A percentile compares a stretch with the other conserved stretches of the same genome.
phyloP scores from a whole-genome alignment of 2,113 vertebrate genomes.

The Gavialis gangeticus region DNA sequence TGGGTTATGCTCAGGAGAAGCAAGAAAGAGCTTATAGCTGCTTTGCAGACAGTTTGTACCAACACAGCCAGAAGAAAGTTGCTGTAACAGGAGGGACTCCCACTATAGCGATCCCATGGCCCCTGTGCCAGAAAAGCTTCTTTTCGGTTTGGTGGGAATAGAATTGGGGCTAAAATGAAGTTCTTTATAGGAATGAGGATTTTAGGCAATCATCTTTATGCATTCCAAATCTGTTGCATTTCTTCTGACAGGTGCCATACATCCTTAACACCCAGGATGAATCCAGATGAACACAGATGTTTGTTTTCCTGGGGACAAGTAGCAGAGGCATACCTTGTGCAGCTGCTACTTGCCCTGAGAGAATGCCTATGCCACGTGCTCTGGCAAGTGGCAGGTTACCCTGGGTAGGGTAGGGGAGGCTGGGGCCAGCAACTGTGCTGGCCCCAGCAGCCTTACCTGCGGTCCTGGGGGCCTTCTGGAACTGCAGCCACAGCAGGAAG shows the following conservation, averaged over 20 bases:
- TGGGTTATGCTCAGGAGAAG: not conserved
- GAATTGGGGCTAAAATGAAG: not conserved
- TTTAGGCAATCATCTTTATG: not conserved
- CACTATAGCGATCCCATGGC: not conserved
- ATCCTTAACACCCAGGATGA: not conserved
- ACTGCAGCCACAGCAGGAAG: too few species aligned
- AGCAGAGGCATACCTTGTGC: too few species aligned
- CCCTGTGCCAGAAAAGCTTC: not conserved
- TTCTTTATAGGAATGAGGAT: not conserved
- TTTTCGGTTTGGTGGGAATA: not conserved
- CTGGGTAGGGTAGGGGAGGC: too few species aligned
- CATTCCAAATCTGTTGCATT: not conserved
- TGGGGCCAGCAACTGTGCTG: too few species aligned
- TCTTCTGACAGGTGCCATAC: not conserved
- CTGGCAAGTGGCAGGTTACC: too few species aligned
- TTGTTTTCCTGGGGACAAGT: too few species aligned
- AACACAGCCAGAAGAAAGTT: accelerated
- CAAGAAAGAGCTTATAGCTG: not conserved
- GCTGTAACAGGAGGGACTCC: not conserved
- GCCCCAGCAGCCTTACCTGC: too few species aligned
- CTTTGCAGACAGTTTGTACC: not conserved
- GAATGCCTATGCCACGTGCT: too few species aligned
- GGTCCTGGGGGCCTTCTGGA: too few species aligned
- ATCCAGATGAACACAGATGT: too few species aligned
- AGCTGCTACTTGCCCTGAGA: too few species aligned